A percentile compares a stretch with the other conserved stretches of the same genome.
Conservation (phyloP, 2,797 vertebrate species). For the Falco novaeseelandiae region DNA sequence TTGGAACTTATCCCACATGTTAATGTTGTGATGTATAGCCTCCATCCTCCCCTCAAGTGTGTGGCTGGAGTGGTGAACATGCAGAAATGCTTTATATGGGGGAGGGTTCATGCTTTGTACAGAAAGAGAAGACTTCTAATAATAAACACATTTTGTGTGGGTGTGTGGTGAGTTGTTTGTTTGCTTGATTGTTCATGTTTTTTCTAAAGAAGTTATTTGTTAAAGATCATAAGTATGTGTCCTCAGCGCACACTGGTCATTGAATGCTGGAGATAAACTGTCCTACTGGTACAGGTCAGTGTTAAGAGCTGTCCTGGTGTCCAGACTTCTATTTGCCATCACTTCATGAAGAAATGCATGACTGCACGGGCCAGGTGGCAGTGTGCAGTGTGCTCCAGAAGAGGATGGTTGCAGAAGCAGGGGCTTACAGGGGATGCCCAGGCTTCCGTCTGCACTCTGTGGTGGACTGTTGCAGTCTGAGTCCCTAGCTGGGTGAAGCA, state of each 20-base stretch:
- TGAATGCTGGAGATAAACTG: background rate
- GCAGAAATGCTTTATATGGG: conserved; percentile 26
- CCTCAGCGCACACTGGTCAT: background rate
- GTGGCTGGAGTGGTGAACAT: conserved; percentile 36
- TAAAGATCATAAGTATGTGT: background rate
- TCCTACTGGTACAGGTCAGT: background rate
- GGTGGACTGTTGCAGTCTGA: background rate
- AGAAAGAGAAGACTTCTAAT: conserved; percentile 43
- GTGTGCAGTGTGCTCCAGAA: background rate
- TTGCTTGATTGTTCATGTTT: conserved; percentile 6
- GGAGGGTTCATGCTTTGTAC: conserved; percentile 6
- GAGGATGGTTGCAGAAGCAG: background rate
- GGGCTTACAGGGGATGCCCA: background rate
- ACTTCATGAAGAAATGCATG: background rate
- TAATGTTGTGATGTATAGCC: conserved; percentile 42
- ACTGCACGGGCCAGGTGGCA: accelerated
- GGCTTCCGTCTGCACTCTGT: background rate
- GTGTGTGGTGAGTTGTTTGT: conserved; percentile 49
- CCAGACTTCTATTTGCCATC: background rate
- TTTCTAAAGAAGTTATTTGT: conserved; percentile 21
- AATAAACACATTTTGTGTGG: conserved; percentile 61
- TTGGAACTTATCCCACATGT: background rate
- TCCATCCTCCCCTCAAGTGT: background rate
- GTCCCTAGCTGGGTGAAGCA: background rate
- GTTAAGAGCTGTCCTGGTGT: background rate